Percentiles rank a stretch among this genome's conserved stretches.
phyloP scores from a whole-genome alignment of 2,113 vertebrate genomes.

The Clarias magur region DNA sequence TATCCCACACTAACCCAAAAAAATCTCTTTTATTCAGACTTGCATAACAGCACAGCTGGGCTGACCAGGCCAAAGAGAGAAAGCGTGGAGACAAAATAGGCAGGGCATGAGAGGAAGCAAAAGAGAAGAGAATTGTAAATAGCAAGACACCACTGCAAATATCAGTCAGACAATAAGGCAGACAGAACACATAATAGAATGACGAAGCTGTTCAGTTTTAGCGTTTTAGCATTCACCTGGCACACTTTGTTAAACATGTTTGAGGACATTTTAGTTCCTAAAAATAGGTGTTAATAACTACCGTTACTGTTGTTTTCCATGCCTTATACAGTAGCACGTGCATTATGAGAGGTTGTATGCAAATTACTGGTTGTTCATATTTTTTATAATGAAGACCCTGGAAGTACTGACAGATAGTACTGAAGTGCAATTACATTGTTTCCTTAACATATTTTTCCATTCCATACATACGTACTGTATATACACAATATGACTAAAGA shows the following conservation, averaged over 20 bases:
- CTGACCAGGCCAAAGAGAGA: background rate
- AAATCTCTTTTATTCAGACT: constrained; percentile 26
- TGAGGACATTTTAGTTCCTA: background rate
- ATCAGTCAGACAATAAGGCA: background rate
- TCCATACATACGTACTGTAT: background rate
- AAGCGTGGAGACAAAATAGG: background rate
- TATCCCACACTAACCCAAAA: constrained; percentile 30
- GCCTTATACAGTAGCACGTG: background rate
- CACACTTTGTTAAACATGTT: background rate
- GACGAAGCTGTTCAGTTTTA: background rate
- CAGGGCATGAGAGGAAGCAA: background rate
- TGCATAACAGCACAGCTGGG: constrained; percentile 28
- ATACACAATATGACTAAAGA: background rate
- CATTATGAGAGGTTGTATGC: background rate
- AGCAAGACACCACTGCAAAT: background rate
- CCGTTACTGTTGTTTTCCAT: background rate
- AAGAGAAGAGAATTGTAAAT: background rate
- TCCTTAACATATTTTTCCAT: background rate
- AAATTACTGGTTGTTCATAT: no score
- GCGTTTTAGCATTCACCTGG: background rate
- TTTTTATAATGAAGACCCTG: background rate
- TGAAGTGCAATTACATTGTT: background rate
- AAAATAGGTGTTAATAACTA: background rate
- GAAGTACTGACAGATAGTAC: background rate
- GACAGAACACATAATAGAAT: background rate